Percentiles rank a stretch among this genome's conserved stretches.
Evolutionary conservation across 2,888 invertebrate genomes (phyloP).

Genomic region (Diarsia dahlii): DNA sequence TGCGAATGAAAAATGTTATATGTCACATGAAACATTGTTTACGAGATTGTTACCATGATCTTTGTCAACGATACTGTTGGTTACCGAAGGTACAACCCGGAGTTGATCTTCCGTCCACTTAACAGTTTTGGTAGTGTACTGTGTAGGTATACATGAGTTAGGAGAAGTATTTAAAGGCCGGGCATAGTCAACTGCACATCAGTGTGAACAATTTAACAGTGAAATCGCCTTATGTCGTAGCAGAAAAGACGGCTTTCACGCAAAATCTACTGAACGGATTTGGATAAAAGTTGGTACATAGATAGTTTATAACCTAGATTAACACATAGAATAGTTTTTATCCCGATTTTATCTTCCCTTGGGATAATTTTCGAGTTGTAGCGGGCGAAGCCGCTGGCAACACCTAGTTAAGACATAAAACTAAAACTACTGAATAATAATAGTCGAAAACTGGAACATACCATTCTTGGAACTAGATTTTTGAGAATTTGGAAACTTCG

Average conservation of each 20-base stretch:
- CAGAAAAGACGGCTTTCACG: background rate
- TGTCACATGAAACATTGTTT: background rate
- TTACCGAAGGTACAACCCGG: background rate
- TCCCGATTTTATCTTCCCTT: too few species aligned
- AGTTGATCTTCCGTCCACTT: too few species aligned
- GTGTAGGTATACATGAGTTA: too few species aligned
- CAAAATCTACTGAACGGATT: too few species aligned
- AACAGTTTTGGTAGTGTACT: background rate
- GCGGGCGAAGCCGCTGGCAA: too few species aligned
- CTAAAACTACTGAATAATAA: background rate
- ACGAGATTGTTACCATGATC: background rate
- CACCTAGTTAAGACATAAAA: background rate
- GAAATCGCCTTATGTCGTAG: background rate
- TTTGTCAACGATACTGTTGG: background rate
- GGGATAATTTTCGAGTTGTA: too few species aligned
- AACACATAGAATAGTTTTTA: too few species aligned
- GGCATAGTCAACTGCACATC: background rate
- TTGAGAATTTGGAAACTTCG: constrained; percentile 12
- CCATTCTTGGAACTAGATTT: constrained; percentile 27
- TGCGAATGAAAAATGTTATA: constrained; percentile 19
- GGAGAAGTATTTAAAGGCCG: background rate
- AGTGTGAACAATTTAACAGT: background rate
- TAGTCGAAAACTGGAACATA: background rate
- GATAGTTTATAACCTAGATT: too few species aligned
- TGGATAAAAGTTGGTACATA: too few species aligned